Conservation (phyloP, 53 echinoderm and acorn worm genomes). For the Henricia sp. region DNA sequence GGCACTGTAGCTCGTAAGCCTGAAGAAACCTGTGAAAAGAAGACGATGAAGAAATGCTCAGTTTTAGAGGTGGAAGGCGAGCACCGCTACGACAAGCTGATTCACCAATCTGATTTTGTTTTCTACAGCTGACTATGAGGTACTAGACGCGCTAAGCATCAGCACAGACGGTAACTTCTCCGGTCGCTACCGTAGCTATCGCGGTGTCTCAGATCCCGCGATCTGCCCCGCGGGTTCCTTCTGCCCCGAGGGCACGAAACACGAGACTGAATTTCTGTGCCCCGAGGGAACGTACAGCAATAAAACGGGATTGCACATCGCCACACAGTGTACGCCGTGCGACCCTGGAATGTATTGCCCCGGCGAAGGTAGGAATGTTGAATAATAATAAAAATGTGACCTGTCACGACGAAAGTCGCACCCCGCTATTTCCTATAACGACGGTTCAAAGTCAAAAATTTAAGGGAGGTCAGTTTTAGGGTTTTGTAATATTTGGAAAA, state of each 20-base stretch:
- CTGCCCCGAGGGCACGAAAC: conserved; percentile 83
- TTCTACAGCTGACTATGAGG: conserved; percentile 81
- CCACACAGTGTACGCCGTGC: conserved; percentile 87
- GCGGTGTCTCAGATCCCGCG: conserved; percentile 87
- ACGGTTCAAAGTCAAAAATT: too few relatives aligned
- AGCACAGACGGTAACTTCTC: conserved; percentile 86
- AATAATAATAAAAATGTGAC: too few relatives aligned
- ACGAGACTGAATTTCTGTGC: conserved; percentile 83
- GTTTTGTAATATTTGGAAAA: too few relatives aligned
- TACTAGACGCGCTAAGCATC: conserved; percentile 81
- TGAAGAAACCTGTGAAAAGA: too few relatives aligned
- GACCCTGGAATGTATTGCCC: conserved; percentile 90
- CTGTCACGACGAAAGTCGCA: too few relatives aligned
- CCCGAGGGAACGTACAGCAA: conserved; percentile 94
- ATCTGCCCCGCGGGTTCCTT: conserved; percentile 88
- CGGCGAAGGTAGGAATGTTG: conserved; percentile 82
- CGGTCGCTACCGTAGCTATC: conserved; percentile 90
- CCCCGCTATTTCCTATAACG: too few relatives aligned
- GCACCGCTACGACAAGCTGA: too few relatives aligned
- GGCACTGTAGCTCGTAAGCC: neutral
- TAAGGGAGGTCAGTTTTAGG: too few relatives aligned
- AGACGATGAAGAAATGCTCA: neutral
- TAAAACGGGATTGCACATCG: conserved; percentile 80
- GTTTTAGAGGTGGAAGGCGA: neutral
- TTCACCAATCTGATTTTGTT: neutral